Base-by-base conservation (phyloP, 2,888 invertebrate species). In the Branchellion lobata region DNA sequence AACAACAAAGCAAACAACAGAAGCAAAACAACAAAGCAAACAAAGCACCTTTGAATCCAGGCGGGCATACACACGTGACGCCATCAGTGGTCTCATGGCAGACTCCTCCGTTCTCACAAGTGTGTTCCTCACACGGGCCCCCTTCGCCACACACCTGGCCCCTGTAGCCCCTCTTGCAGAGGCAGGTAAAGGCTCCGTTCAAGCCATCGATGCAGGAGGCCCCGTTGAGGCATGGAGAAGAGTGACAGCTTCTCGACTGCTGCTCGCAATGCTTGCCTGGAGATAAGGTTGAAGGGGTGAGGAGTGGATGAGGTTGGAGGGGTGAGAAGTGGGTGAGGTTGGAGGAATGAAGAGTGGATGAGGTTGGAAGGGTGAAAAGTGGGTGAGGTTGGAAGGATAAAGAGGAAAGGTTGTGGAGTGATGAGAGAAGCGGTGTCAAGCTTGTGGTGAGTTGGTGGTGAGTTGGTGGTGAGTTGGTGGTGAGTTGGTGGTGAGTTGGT, bases 81-180 rank as follows among this genome's bases (percentile, higher is more conserved):
- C 93, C 92, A 84, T 94, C 94, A 34, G 95, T 90, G 36, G 92
- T 91, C 85, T 95, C 95, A 80, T 91, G 91, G 85, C 95, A 95
- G 27, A 92, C 91, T n/a, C 94, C 94, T 0, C 94, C 95, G 84
- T 96, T 95, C 84, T 95, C 95, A 85, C 95, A 95, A 8, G 81
- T 79, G 36, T 80, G 47, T 11, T 29, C 36, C 27, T 71, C 36
- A 71, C 33, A 34, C 5, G 11, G 11, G 2, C 29, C n/a, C 27
- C 21, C n/a, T 3, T 21, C 31, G 14, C 31, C 71, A 29, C 31
- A 75, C 27, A 61, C n/a, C 31, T 34, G 31, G 33, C 90, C 90
- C 83, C 82, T 83, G 82, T 83, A 87, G 8, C 86, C 86, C 1
- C 80, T 71, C 40, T 82, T 80, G 82, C 87, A 87, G 21, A 78